Base-by-base conservation (phyloP, 2,888 invertebrate species). In the Margaritifera margaritifera region DNA sequence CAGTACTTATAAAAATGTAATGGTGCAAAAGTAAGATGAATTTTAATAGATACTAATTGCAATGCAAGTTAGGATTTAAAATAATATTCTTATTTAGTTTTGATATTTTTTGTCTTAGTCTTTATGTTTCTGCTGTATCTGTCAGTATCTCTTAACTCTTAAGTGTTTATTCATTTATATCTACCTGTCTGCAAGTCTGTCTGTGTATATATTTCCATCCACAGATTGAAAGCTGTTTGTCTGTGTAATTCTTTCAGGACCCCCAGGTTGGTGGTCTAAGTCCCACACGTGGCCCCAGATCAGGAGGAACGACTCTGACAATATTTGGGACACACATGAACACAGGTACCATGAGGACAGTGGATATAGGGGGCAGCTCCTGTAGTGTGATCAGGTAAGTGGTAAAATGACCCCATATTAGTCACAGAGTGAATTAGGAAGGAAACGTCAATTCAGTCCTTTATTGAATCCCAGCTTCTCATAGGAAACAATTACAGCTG, bases 261-360 rank as follows among this genome's bases (percentile, higher is more conserved):
- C 97, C 97, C 0, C 93, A 93, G 87, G 71, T 84, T 51, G 71
- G 81, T 27, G 79, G 82, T n/a, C 69, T 90, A 54, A 75, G 72
- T 6, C 90, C 90, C 31, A 91, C 93, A n/a, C 92, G 95, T 77
- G 99, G 98, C 0, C 98, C 98, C 1, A 94, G 95, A 83, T 96
- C 97, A 73, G 99, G 99, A n/a, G 99, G 99, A 4, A 98, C 98
- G 0, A 94, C 95, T 84, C 90, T 99, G 75, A 96, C 95, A 5
- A 94, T 99, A 80, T 94, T 94, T 72, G 99, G 99, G 11, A 94
- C 94, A 86, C 94, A 96, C 91, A 91, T 99, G 69, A 96, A 98
- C 87, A 95, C 97, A 83, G 98, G 98, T 31, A 96, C 96, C 67
- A 93, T 93, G 79, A 94, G 96, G 71, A 93, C 93, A 20, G 96